Base-by-base conservation (phyloP, 2,888 invertebrate species). In the Isoperla grammatica region DNA sequence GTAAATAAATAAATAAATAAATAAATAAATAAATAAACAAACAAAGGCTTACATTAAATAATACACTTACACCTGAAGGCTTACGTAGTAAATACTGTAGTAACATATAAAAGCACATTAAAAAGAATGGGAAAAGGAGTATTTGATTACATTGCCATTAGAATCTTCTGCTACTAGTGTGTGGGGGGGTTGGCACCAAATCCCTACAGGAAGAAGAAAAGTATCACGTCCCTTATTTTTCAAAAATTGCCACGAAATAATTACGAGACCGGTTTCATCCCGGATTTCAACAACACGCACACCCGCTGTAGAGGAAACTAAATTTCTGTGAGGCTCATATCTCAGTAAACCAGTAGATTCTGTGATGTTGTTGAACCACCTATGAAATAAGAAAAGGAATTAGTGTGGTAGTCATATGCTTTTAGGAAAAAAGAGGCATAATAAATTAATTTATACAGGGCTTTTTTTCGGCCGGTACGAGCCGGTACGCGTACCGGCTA, bases 131-230 rank as follows among this genome's bases (percentile, higher is more conserved):
- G 82, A 79, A 73, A 82, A 78, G 66, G 80, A 78, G 70, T 82
- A 79, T 73, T 85, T 86, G 61, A 87, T 74, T 65, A 86, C 80
- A 70, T 84, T 84, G 66, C 87, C 87, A 65, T 79, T 72, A 64
- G 84, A 82, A 68, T 87, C 86, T 73, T 85, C 84, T 43, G 84
- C 84, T 57, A 86, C 79, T 67, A 87, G 78, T 48, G 80, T 80
- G 57, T 81, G 71, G 4, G 73, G 69, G 20, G 69, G 65, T 54
- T 59, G 12, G 66, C 62, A 6, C 71, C 73, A 5, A 70, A 71
- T 64, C 72, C 74, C 61, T 72, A 72, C 42, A 71, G 70, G 15
- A 68, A 74, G 17, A 15, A 42, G 17, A 15, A 62, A 59, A 22
- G 29, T 45, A 9, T 57, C 40, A 23, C 40, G 37, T n/a, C 59